phyloP scores from a whole-genome alignment of 2,113 vertebrate genomes.

The Petrocephalus zakoni region DNA sequence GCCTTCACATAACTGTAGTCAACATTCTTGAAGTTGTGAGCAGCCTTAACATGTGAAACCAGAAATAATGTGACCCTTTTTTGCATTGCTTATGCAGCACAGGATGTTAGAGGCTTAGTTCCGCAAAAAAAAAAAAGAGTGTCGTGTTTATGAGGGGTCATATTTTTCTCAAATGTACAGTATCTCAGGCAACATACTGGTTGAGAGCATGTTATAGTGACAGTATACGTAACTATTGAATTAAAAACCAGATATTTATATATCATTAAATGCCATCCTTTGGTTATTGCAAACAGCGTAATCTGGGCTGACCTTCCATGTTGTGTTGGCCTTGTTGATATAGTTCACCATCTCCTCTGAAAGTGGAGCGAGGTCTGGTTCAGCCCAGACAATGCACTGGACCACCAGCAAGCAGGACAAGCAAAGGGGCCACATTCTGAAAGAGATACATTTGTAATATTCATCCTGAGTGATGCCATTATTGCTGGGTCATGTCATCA shows the following conservation, averaged over 20 bases:
- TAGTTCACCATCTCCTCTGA: conserved; percentile 78
- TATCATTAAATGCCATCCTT: background rate
- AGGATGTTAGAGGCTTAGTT: background rate
- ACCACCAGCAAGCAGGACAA: conserved; percentile 61
- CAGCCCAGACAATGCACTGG: conserved; percentile 53
- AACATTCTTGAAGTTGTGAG: conserved; percentile 76
- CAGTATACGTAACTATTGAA: background rate
- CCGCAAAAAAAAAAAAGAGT: background rate
- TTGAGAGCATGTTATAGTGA: background rate
- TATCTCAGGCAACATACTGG: background rate
- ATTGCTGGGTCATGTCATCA: background rate
- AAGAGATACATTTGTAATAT: background rate
- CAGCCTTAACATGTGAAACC: conserved; percentile 60
- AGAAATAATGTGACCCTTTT: background rate
- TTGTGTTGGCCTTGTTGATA: conserved; percentile 85
- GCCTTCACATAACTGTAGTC: conserved; percentile 76
- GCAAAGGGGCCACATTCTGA: conserved; percentile 67
- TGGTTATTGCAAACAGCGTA: background rate
- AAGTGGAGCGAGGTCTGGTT: conserved; percentile 58
- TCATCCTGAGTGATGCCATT: background rate
- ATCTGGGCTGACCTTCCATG: conserved; percentile 74
- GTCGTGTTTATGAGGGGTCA: background rate
- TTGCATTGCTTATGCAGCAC: background rate
- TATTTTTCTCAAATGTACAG: background rate
- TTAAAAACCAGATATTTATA: background rate